These are phyloP conservation scores for Seriola rivoliana DNA, from an alignment of 2,113 vertebrate species.

Conservation along the genomic window DNA sequence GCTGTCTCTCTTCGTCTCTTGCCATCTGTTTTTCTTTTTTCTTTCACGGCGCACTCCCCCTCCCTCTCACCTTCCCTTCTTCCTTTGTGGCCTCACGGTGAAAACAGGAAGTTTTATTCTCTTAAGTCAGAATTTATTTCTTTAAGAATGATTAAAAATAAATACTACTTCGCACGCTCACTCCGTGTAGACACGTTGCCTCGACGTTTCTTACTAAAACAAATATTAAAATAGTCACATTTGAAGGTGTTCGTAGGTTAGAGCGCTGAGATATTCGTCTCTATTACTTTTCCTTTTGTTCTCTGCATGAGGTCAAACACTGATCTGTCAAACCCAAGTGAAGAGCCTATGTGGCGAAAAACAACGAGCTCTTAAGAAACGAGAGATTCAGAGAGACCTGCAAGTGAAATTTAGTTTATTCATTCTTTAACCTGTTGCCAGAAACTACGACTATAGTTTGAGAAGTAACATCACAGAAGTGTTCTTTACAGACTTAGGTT, in stretches of 20 bases:
- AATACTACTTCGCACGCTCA: not conserved
- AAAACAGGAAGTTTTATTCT: conserved; percentile 5
- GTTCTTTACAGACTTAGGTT: not conserved
- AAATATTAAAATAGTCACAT: not conserved
- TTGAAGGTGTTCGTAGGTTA: not conserved
- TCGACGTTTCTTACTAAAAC: not conserved
- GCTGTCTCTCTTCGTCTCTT: conserved; percentile 15
- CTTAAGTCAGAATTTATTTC: not conserved
- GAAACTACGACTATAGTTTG: not conserved
- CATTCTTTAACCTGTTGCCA: not conserved
- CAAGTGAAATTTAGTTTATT: not conserved
- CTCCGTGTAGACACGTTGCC: too few relatives aligned
- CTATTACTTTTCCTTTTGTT: not conserved
- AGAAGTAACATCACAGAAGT: not conserved
- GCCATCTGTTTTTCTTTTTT: conserved; percentile 16
- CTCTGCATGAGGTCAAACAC: conserved; percentile 15
- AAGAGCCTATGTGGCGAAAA: not conserved
- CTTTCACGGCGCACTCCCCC: not conserved
- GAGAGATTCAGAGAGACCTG: not conserved
- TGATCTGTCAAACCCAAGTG: not conserved
- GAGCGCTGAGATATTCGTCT: not conserved
- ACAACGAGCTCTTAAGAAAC: not conserved
- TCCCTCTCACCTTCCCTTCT: not conserved
- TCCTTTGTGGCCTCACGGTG: conserved; percentile 18
- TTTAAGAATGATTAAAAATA: conserved; percentile 14